Evolutionary conservation across 2,113 vertebrate species (phyloP).

Genomic region (Alexandromys fortis): DNA sequence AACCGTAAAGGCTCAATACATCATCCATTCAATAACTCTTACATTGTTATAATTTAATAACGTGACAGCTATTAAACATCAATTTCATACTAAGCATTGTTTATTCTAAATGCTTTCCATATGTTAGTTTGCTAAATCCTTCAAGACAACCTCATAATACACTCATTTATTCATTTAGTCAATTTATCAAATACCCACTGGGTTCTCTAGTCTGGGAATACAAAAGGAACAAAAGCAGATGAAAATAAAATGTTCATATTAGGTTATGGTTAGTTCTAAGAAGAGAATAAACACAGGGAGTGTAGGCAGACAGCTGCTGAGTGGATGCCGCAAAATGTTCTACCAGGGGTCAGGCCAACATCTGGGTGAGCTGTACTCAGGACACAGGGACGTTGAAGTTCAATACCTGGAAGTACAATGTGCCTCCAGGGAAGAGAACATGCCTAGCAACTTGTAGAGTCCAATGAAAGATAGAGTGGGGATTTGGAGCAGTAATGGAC

Average conservation of each 20-base stretch:
- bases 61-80: slow-evolving; percentile 61
- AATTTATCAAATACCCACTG: slow-evolving; percentile 47
- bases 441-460: too few species aligned
- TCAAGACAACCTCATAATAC: slow-evolving; percentile 36
- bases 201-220: slow-evolving; percentile 28
- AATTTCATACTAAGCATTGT: slow-evolving; percentile 60
- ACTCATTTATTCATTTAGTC: slow-evolving; percentile 50
- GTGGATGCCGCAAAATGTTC: background rate
- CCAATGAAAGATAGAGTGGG: too few species aligned
- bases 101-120: slow-evolving; percentile 58
- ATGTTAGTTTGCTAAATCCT: slow-evolving; percentile 44
- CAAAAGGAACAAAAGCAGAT: slow-evolving; percentile 11
- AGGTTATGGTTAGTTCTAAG: background rate
- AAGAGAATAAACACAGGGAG: background rate
- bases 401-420: background rate
- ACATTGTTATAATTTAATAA: slow-evolving; percentile 53
- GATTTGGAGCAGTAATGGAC: background rate
- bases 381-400: background rate
- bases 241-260: background rate
- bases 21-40: slow-evolving; percentile 33
- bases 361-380: background rate
- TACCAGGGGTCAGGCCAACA: background rate
- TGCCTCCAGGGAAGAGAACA: background rate
- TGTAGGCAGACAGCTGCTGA: background rate
- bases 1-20: slow-evolving; percentile 18